These are phyloP conservation scores for Caenorhabditis wallacei DNA, from an alignment of 2,888 invertebrate genomes.

Conservation along the genomic window DNA sequence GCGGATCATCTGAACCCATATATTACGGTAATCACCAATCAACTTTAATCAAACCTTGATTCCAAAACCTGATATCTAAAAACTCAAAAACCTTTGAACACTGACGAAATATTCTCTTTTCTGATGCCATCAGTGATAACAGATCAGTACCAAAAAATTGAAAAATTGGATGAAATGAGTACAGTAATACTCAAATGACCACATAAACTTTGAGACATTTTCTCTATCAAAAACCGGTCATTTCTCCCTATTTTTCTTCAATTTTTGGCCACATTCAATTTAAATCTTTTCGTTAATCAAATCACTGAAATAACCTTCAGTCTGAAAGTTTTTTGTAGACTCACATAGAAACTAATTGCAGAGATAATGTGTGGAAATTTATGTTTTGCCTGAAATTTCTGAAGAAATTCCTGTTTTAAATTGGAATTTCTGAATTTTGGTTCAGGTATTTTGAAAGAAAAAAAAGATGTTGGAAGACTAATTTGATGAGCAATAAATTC, in stretches of 20 bases:
- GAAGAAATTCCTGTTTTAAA: too few relatives aligned
- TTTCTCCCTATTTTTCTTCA: conserved; percentile 5
- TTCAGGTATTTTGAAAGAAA: too few relatives aligned
- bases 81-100: too few relatives aligned
- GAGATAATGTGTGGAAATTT: too few relatives aligned
- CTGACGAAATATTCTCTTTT: not conserved
- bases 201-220: conserved; percentile 18
- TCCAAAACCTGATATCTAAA: too few relatives aligned
- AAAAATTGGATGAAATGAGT: conserved; percentile 5
- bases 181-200: conserved; percentile 42
- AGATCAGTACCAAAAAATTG: conserved; percentile 18
- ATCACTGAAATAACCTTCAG: conserved; percentile 48
- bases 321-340: conserved; percentile 15
- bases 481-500: not conserved
- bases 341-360: not conserved
- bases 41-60: too few relatives aligned
- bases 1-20: too few relatives aligned
- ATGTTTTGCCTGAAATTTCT: too few relatives aligned
- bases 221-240: conserved; percentile 24
- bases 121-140: conserved; percentile 8
- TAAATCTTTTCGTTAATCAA: conserved; percentile 34
- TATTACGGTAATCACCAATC: too few relatives aligned
- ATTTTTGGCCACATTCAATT: conserved; percentile 15
- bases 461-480: not conserved
- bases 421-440: too few relatives aligned